Base-by-base conservation (phyloP, 2,888 invertebrate genomes). In the Cosmia trapezina region DNA sequence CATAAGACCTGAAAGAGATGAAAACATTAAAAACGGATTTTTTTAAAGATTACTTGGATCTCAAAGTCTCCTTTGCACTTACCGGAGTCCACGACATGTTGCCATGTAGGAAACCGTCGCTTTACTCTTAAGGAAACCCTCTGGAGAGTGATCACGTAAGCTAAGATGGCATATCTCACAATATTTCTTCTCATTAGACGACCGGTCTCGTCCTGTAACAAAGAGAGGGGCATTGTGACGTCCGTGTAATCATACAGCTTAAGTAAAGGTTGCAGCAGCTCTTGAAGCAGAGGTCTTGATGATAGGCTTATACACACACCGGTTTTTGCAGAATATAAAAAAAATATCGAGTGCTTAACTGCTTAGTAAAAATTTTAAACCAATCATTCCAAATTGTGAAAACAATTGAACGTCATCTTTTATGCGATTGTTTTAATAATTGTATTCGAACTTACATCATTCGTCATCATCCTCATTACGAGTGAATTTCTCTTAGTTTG, bases 41-140 rank as follows among this genome's bases (percentile, higher is more conserved):
- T 62, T 19, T 6, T 7, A 7, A n/a, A 14, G 22, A 22, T 14
- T 45, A 66, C 70, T 85, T 83, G 79, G 75, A 76, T 81, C 68
- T 61, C 69, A 78, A 81, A 81, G 73, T 83, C 66, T 63, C 28
- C 56, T 70, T 67, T 73, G 73, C 75, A 81, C 84, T 97, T 93
- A 98, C 98, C 98, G 83, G 98, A 98, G 95, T 98, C 98, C 49
- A 98, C 98, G 86, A 99, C 97, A 93, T 99, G 98, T 91, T 98
- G 98, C 96, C 98, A 98, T 19, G 98, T 97, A 28, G 98, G 98
- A 94, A 99, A 99, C 77, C 98, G 97, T 90, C 98, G 97, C 92
- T 98, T 98, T 51, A 98, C 98, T 77, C 98, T 97, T 85, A 98
- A 96, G 66, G 98, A 98, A 71, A 99, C 98, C 91, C 98, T 97